A percentile compares a stretch with the other conserved stretches of the same genome.
Conservation (phyloP, 2,113 vertebrate genomes). For the Burhinus oedicnemus region DNA sequence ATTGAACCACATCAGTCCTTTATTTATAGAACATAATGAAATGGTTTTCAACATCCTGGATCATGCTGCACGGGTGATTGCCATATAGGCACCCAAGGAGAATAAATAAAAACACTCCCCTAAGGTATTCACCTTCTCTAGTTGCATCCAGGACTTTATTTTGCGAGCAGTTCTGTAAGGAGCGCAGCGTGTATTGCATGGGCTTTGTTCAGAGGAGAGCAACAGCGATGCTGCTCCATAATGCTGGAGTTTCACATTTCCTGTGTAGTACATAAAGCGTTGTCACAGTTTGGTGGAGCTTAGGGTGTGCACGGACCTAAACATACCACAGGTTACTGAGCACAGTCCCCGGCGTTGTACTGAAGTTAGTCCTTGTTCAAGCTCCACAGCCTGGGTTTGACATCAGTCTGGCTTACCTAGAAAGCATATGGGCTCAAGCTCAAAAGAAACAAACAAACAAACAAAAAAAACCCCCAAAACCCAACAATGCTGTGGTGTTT, state of each 20-base stretch:
- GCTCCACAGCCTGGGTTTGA: not conserved
- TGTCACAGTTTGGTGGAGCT: not conserved
- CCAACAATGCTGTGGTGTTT: not conserved
- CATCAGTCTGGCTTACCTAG: not conserved
- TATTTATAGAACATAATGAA: conserved; percentile 69
- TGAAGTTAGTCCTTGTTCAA: not conserved
- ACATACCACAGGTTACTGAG: not conserved
- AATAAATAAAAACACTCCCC: conserved; percentile 51
- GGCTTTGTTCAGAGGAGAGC: not conserved
- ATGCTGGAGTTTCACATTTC: fast-evolving
- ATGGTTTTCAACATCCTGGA: conserved; percentile 61
- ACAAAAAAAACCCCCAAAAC: too few relatives aligned
- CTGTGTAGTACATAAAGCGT: fast-evolving
- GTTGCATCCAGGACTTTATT: not conserved
- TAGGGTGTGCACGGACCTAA: fast-evolving
- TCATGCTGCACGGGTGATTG: conserved; percentile 6
- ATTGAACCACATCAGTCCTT: conserved; percentile 60
- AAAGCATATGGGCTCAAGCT: fast-evolving
- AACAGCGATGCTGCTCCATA: not conserved
- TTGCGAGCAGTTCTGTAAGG: not conserved
- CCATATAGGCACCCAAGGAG: conserved; percentile 13
- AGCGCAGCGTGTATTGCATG: not conserved
- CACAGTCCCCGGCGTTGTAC: fast-evolving
- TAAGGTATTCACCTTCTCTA: not conserved
- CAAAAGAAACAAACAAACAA: not conserved